These are phyloP conservation scores for Diaphora mendica DNA, from an alignment of 2,888 invertebrate genomes.

Conservation along the genomic window DNA sequence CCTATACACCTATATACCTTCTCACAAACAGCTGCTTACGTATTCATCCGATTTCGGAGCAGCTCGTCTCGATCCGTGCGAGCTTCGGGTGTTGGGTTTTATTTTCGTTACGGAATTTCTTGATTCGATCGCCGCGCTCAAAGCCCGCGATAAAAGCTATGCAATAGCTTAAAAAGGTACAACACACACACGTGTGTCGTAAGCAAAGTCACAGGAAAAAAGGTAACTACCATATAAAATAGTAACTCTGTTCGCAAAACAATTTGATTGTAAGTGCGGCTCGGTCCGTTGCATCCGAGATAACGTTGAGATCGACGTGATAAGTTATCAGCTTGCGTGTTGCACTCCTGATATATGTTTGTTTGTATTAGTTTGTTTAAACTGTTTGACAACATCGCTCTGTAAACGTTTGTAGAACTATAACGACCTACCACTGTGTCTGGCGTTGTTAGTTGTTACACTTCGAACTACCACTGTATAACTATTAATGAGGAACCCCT, in stretches of 20 bases:
- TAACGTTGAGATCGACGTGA: conserved; percentile 73
- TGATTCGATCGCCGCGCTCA: too few species aligned
- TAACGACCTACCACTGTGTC: conserved; percentile 2
- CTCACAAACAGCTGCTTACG: too few species aligned
- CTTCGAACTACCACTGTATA: not conserved
- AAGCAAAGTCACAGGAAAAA: not conserved
- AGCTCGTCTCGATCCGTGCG: too few species aligned
- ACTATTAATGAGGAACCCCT: not conserved
- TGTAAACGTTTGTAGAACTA: conserved; percentile 14
- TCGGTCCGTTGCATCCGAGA: conserved; percentile 70
- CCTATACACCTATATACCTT: too few species aligned
- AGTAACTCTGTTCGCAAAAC: conserved; percentile 18
- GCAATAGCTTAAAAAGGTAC: too few species aligned
- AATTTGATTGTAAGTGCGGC: conserved; percentile 31
- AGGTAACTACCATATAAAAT: not conserved
- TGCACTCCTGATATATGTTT: conserved; percentile 56
- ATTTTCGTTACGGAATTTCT: too few species aligned
- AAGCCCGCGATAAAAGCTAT: too few species aligned
- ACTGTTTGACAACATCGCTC: conserved; percentile 18
- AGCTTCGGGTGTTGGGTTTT: too few species aligned
- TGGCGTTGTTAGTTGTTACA: not conserved
- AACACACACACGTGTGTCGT: too few species aligned
- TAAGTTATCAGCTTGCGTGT: conserved; percentile 70
- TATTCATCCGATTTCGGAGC: too few species aligned
- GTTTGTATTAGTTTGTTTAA: conserved; percentile 24